These are phyloP conservation scores for Trichogramma dendrolimi DNA, from an alignment of 2,888 invertebrate species.

Conservation along the genomic window DNA sequence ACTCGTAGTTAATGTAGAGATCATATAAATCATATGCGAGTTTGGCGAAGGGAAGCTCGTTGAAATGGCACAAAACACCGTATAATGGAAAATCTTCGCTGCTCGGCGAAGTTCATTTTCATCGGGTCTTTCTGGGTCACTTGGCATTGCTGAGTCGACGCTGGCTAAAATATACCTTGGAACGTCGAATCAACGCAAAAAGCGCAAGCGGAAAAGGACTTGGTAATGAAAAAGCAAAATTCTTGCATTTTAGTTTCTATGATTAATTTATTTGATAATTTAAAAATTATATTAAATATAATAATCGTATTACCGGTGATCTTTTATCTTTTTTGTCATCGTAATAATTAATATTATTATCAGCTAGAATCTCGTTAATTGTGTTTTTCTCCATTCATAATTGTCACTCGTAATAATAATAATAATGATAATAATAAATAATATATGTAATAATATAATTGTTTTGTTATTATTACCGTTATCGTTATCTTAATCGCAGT, in stretches of 20 bases:
- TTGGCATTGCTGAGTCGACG: neutral
- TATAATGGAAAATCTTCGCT: too few relatives aligned
- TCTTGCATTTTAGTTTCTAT: constrained; percentile 26
- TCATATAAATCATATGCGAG: too few relatives aligned
- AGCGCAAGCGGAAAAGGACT: constrained; percentile 8
- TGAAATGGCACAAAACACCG: too few relatives aligned
- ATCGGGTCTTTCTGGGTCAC: too few relatives aligned
- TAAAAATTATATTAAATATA: constrained; percentile 42
- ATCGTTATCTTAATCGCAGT: constrained; percentile 35
- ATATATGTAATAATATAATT: too few relatives aligned
- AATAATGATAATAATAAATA: constrained; percentile 38
- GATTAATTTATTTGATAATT: constrained; percentile 36
- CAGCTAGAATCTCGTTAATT: constrained; percentile 41
- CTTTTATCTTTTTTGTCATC: constrained; percentile 36
- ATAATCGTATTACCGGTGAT: constrained; percentile 39
- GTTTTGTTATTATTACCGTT: constrained; percentile 37
- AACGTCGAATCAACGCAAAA: neutral
- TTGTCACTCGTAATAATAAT: constrained; percentile 39
- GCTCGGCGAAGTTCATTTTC: neutral
- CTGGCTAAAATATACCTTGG: neutral
- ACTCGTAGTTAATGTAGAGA: too few relatives aligned
- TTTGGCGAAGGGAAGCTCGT: too few relatives aligned
- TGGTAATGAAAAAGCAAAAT: neutral
- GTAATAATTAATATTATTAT: constrained; percentile 38
- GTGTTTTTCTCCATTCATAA: constrained; percentile 24